phyloP scores from a whole-genome alignment of 2,113 vertebrate genomes.

The Anolis sagrei region DNA sequence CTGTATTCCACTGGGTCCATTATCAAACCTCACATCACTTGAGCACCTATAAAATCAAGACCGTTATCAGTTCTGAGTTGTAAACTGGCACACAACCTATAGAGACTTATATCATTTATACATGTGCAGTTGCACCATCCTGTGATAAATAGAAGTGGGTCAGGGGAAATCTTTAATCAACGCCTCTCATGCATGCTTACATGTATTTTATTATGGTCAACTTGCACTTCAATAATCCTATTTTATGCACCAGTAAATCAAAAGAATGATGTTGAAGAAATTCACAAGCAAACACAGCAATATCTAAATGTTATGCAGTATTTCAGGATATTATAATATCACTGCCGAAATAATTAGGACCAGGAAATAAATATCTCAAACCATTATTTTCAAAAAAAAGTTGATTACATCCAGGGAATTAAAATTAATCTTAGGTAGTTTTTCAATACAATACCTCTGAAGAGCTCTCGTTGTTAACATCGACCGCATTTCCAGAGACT shows the following conservation, averaged over 20 bases:
- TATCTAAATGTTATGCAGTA: background rate
- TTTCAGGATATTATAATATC: background rate
- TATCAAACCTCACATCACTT: no score
- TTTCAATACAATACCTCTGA: conserved; percentile 86
- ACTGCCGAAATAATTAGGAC: background rate
- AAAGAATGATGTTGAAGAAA: background rate
- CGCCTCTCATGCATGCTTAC: no score
- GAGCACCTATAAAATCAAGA: no score
- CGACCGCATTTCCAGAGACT: conserved; percentile 77
- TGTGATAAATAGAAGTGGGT: no score
- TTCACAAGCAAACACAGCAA: background rate
- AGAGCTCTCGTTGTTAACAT: conserved; percentile 90
- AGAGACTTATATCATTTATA: no score
- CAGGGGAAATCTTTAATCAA: no score
- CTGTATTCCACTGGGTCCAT: no score
- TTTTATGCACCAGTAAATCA: background rate
- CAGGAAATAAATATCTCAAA: no score
- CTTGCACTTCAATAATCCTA: background rate
- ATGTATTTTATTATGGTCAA: background rate
- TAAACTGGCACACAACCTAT: no score
- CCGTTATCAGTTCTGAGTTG: no score
- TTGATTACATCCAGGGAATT: conserved; percentile 16
- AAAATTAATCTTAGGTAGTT: rapidly evolving
- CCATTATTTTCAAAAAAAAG: no score
- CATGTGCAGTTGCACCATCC: no score